These are phyloP conservation scores for Hyles lineata DNA, from an alignment of 2,888 invertebrate genomes.

Conservation along the genomic window DNA sequence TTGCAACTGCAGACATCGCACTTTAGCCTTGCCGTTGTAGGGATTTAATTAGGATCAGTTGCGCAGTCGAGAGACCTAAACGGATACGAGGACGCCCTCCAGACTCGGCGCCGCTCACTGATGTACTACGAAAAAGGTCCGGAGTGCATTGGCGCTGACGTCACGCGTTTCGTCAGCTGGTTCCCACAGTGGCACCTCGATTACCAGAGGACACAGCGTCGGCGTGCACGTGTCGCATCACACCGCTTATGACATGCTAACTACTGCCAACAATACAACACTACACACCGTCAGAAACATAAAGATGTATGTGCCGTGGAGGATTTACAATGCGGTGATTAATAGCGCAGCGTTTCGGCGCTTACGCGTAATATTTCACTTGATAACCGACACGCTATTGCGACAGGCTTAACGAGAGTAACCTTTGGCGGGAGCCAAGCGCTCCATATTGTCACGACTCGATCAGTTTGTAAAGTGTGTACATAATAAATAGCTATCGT, in stretches of 20 bases:
- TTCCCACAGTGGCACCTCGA: conserved; percentile 68
- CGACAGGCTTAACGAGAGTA: conserved; percentile 80
- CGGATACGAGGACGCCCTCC: conserved; percentile 83
- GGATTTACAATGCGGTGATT: conserved; percentile 30
- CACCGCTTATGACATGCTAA: not conserved
- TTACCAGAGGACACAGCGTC: conserved; percentile 55
- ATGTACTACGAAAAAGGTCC: conserved; percentile 72
- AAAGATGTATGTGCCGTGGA: not conserved
- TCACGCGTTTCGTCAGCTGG: conserved; percentile 70
- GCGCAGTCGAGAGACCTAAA: conserved; percentile 79
- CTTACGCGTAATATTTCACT: conserved; percentile 59
- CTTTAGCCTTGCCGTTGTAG: conserved; percentile 82
- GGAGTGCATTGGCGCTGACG: conserved; percentile 67
- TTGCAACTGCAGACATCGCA: conserved; percentile 84
- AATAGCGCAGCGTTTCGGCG: conserved; percentile 33
- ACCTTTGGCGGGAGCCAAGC: conserved; percentile 77
- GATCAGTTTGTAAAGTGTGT: conserved; percentile 66
- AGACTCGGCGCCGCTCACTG: conserved; percentile 74
- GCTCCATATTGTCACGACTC: conserved; percentile 79
- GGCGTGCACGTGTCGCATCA: conserved; percentile 49
- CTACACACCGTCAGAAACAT: not conserved
- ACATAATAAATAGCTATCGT: conserved; percentile 72
- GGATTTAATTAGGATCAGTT: conserved; percentile 85
- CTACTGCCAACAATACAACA: not conserved
- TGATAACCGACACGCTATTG: conserved; percentile 62